Percentiles rank a stretch among this genome's conserved stretches.
Conservation (phyloP, 37 sponge, comb jelly and placozoan species). For the Beroe forskalii region DNA sequence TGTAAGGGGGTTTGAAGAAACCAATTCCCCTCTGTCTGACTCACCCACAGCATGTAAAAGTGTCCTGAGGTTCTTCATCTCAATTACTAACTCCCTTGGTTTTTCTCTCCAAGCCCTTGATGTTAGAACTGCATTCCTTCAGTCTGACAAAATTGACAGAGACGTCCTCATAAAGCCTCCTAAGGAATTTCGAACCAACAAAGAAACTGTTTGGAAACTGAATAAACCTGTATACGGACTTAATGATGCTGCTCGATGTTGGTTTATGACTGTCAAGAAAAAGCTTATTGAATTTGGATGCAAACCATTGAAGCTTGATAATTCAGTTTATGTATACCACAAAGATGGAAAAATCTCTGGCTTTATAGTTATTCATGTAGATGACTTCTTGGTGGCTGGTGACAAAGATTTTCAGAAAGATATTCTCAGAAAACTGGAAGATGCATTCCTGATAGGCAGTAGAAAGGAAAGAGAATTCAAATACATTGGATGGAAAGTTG, state of each 20-base stretch:
- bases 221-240: slow-evolving; percentile 32
- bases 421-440: not conserved
- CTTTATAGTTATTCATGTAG: not conserved
- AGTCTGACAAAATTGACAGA: slow-evolving; percentile 5
- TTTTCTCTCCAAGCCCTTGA: not conserved
- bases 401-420: not conserved
- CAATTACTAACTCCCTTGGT: not conserved
- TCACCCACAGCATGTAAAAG: slow-evolving; percentile 36
- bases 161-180: not conserved
- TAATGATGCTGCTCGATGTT: not conserved
- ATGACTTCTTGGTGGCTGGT: not conserved
- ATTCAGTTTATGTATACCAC: slow-evolving; percentile 4
- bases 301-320: not conserved
- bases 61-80: not conserved
- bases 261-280: slow-evolving; percentile 22
- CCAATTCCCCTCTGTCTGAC: not conserved
- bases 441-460: not conserved
- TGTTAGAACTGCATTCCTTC: not conserved
- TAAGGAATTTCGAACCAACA: not conserved
- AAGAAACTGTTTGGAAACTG: not conserved
- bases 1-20: slow-evolving; percentile 15
- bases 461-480: not conserved
- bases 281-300: slow-evolving; percentile 1
- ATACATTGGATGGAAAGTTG: not conserved
- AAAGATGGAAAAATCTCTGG: not conserved